Evolutionary conservation across 1,140 invertebrate species (phyloP), one percentile per base, ranked within the genome.

Genomic region (Aricia agestis): DNA sequence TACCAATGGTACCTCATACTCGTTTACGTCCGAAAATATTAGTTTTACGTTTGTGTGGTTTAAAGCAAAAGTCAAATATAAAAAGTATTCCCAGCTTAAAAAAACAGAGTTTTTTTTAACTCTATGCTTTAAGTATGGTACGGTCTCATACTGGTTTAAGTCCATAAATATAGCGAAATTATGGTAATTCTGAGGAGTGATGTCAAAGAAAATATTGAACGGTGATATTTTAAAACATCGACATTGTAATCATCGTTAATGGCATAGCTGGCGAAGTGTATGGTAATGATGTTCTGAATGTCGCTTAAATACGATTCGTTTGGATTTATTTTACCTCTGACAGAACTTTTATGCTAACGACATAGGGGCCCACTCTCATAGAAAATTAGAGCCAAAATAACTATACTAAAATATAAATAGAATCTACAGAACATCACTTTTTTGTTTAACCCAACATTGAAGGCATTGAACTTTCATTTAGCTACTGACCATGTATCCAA

Each of bases 381-480:
- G 36, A 36, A 36, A 36, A 36, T 36, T 36, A 36, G 36, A 36
- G 6, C 5, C 6, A 36, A 36, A 36, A 36, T 36, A 7, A 36
- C 36, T 36, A 36, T n/a, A n/a, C n/a, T n/a, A n/a, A n/a, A n/a
- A n/a, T n/a, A n/a, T 36, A 36, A 36, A 36, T 36, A 36, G 2
- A 7, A 36, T 36, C 36, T 36, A 25, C 25, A 25, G 25, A 1
- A 15, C 45, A 81, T 76, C 74, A 82, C 36, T 78, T 78, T 83
- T 84, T 83, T 87, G 81, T 86, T 86, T 83, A 84, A 72, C 70
- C 70, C 66, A 82, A 70, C 76, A 82, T 82, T 79, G 81, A 69
- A 83, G 81, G 77, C 83, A 76, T 82, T 84, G 85, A 86, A 82
- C 75, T 81, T 77, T 87, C 84, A 84, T 86, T 79, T 84, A 19